These are phyloP conservation scores for Holothuria scabra DNA, from an alignment of 53 echinoderm and acorn worm genomes.

Conservation along the genomic window DNA sequence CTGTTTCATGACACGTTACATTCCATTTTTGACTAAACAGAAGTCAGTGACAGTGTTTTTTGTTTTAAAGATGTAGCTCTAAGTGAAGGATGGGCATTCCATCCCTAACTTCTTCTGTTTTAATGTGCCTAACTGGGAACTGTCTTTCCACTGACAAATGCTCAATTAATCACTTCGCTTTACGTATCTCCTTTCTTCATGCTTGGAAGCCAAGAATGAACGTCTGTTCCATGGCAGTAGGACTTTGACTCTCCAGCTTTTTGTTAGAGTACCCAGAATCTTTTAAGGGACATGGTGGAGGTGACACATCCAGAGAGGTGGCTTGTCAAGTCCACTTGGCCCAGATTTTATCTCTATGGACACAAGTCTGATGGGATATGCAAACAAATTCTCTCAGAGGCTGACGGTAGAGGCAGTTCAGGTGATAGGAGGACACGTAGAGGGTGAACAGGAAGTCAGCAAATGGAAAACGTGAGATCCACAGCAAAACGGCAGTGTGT, in stretches of 20 bases:
- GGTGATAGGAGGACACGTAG: not conserved
- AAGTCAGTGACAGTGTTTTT: too few species aligned
- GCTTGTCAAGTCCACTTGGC: constrained; percentile 46
- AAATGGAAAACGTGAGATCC: not conserved
- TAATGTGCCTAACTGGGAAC: not conserved
- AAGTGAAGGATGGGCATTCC: too few species aligned
- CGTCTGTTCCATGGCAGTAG: constrained; percentile 20
- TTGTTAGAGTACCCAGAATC: constrained; percentile 3
- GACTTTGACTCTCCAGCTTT: constrained; percentile 27
- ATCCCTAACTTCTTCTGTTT: too few species aligned
- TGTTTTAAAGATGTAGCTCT: too few species aligned
- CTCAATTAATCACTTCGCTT: constrained; percentile 40
- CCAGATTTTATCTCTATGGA: constrained; percentile 35
- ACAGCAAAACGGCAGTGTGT: too few species aligned
- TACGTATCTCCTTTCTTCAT: constrained; percentile 19
- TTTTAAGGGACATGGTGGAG: constrained; percentile 28
- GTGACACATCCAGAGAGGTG: not conserved
- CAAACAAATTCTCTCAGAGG: constrained; percentile 31
- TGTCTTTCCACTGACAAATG: constrained; percentile 31
- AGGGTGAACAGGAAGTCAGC: constrained; percentile 1
- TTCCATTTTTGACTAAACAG: too few species aligned
- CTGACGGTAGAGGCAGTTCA: constrained; percentile 1
- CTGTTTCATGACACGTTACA: too few species aligned
- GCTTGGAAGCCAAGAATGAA: constrained; percentile 22
- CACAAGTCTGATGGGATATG: constrained; percentile 21